Conservation (phyloP, 2,113 vertebrate genomes). For the Ammodytes dubius region DNA sequence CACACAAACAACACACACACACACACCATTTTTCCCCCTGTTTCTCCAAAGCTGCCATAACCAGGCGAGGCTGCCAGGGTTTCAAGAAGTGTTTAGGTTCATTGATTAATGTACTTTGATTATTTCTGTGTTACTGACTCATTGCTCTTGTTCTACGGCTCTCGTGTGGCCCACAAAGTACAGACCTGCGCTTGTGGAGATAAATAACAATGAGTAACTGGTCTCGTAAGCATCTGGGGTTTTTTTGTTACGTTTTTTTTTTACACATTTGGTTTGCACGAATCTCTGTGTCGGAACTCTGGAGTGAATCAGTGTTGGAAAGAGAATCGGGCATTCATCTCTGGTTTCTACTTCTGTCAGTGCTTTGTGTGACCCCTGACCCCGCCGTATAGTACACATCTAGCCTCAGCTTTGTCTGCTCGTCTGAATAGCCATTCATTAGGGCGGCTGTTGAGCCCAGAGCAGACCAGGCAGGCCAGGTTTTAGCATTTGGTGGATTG, state of each 20-base stretch:
- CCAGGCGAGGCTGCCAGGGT: conserved; percentile 35
- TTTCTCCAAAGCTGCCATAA: conserved; percentile 51
- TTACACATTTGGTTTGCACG: conserved; percentile 17
- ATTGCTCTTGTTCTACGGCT: conserved; percentile 62
- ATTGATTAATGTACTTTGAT: conserved; percentile 77
- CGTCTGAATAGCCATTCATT: conserved; percentile 81
- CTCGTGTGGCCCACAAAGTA: conserved; percentile 53
- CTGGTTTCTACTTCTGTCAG: conserved; percentile 79
- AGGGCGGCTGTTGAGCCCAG: conserved; percentile 64
- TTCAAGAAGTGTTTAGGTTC: conserved; percentile 52
- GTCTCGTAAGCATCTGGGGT: conserved; percentile 14
- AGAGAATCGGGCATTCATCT: conserved; percentile 63
- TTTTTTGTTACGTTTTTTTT: conserved; percentile 29
- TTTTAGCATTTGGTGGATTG: conserved; percentile 67
- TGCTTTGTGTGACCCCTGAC: conserved; percentile 78
- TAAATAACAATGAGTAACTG: conserved; percentile 64
- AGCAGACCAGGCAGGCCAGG: conserved; percentile 62
- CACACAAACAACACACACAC: background rate
- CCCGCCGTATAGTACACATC: conserved; percentile 56
- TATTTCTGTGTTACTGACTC: conserved; percentile 69
- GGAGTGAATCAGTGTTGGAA: conserved; percentile 35
- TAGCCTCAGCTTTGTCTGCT: conserved; percentile 66
- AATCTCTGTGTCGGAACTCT: background rate
- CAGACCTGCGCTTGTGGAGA: conserved; percentile 45
- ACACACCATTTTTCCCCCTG: conserved; percentile 11